These are phyloP conservation scores for Zophobas morio DNA, from an alignment of 1,140 invertebrate species.

Conservation along the genomic window DNA sequence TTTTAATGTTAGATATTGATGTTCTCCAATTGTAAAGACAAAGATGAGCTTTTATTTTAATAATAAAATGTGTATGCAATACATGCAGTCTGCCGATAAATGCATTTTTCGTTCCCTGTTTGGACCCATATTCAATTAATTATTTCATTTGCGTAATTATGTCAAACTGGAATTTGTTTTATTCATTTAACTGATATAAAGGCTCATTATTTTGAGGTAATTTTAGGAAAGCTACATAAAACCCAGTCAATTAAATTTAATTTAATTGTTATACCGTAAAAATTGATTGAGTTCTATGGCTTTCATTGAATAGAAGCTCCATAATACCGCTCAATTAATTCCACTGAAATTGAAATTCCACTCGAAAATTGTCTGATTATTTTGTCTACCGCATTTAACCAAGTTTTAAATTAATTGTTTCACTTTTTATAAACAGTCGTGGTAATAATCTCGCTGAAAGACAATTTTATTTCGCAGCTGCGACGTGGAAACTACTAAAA, in stretches of 20 bases:
- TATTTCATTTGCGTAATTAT: too few species aligned
- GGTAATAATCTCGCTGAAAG: background rate
- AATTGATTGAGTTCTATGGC: slow-evolving; percentile 18
- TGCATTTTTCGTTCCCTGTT: background rate
- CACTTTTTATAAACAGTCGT: background rate
- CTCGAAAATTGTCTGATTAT: background rate
- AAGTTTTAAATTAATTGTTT: slow-evolving; percentile 20
- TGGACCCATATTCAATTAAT: too few species aligned
- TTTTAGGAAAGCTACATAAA: slow-evolving; percentile 6
- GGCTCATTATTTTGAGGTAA: background rate
- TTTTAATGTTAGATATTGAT: too few species aligned
- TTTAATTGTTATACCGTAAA: slow-evolving; percentile 28
- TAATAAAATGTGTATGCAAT: too few species aligned
- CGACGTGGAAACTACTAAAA: too few species aligned
- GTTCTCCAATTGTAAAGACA: too few species aligned
- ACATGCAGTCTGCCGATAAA: too few species aligned
- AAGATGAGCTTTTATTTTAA: too few species aligned
- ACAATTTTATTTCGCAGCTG: background rate
- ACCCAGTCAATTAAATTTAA: background rate
- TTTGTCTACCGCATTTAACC: background rate
- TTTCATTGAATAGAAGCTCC: slow-evolving; percentile 6
- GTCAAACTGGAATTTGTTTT: background rate
- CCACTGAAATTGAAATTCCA: slow-evolving; percentile 1
- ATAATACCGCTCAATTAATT: slow-evolving; percentile 16
- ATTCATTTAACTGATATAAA: background rate